Conservation (phyloP, 2,113 vertebrate genomes). For the Neogale vison region DNA sequence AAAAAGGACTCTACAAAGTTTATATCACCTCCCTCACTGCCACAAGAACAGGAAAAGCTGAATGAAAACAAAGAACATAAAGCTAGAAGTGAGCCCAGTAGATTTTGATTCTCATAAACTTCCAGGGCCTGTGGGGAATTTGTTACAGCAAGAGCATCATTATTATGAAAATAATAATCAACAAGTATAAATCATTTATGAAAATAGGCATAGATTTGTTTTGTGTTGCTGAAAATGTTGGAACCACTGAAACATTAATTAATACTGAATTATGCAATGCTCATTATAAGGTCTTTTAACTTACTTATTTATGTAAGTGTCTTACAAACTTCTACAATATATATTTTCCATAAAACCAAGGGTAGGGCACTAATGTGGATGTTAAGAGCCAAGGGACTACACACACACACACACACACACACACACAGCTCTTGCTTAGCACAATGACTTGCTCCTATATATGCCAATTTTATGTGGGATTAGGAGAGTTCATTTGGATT, state of each 20-base stretch:
- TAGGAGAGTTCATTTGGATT: background rate
- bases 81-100: background rate
- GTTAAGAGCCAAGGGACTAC: background rate
- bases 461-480: background rate
- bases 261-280: background rate
- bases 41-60: background rate
- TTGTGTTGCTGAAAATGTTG: background rate
- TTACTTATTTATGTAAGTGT: background rate
- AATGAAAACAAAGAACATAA: background rate
- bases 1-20: background rate
- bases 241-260: conserved; percentile 6
- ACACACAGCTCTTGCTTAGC: background rate
- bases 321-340: conserved; percentile 4
- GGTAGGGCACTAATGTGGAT: background rate
- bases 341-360: background rate
- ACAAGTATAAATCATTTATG: conserved; percentile 12
- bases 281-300: background rate
- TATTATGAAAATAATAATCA: conserved; percentile 41
- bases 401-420: background rate
- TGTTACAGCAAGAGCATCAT: background rate
- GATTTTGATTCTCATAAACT: background rate
- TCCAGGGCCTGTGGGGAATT: background rate
- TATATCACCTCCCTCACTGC: background rate
- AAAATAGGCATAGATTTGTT: conserved; percentile 1
- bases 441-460: background rate